Conservation (phyloP, 2,113 vertebrate genomes). For the Euleptes europaea region DNA sequence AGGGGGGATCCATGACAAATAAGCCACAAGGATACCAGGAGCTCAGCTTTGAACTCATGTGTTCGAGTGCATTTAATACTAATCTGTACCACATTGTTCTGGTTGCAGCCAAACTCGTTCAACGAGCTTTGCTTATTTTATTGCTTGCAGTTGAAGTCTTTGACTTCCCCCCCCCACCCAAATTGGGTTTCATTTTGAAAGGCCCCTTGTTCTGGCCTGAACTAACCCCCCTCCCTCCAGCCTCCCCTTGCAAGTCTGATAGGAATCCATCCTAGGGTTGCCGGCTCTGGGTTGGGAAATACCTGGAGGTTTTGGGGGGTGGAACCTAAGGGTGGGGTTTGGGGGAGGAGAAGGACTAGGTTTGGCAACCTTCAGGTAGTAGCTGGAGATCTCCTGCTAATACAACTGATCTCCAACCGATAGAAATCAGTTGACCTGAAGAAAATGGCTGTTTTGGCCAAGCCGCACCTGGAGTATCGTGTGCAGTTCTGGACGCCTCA, state of each 20-base stretch:
- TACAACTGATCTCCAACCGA: too few relatives aligned
- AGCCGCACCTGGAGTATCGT: too few relatives aligned
- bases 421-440: too few relatives aligned
- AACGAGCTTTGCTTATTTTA: slow-evolving; percentile 26
- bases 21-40: neutral
- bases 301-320: too few relatives aligned
- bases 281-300: too few relatives aligned
- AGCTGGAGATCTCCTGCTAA: too few relatives aligned
- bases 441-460: too few relatives aligned
- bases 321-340: too few relatives aligned
- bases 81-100: neutral
- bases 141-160: slow-evolving; percentile 16
- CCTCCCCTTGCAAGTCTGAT: neutral
- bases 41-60: slow-evolving; percentile 40
- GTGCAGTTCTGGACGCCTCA: too few relatives aligned
- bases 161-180: slow-evolving; percentile 9
- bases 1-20: neutral
- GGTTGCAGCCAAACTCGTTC: slow-evolving; percentile 42
- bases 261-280: slow-evolving; percentile 10
- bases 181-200: neutral
- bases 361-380: too few relatives aligned
- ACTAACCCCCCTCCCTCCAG: neutral
- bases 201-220: too few relatives aligned
- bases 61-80: neutral
- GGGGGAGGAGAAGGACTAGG: too few relatives aligned